Conservation (phyloP, 2,888 invertebrate species). For the Seira ritae region DNA sequence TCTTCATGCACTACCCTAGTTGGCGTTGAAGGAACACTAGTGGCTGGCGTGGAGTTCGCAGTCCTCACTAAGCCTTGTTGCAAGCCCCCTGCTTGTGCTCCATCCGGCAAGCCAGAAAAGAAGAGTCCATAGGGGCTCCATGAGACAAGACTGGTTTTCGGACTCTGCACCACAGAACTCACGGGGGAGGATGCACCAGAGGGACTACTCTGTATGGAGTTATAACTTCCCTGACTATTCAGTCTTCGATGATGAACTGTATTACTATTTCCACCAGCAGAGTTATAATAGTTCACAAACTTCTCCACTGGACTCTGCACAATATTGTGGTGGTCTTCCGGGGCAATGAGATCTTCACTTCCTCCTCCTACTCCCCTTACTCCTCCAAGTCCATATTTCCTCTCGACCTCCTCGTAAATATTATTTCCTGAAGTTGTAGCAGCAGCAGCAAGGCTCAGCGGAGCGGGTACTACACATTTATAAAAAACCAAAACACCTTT, state of each 20-base stretch:
- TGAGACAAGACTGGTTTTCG: conserved; percentile 51
- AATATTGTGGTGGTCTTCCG: conserved; percentile 22
- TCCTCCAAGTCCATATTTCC: conserved; percentile 36
- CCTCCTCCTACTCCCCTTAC: conserved; percentile 36
- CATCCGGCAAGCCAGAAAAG: conserved; percentile 51
- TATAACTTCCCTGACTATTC: conserved; percentile 42
- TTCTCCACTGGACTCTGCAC: conserved; percentile 45
- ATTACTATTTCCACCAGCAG: not conserved
- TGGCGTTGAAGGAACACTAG: conserved; percentile 53
- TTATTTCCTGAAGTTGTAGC: not conserved
- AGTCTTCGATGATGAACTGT: conserved; percentile 45
- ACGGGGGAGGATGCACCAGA: conserved; percentile 49
- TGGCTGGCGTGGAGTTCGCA: conserved; percentile 38
- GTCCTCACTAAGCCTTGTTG: not conserved
- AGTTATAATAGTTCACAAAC: conserved; percentile 53
- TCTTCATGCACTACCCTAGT: conserved; percentile 41
- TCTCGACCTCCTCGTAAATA: not conserved
- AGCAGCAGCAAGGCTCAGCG: conserved; percentile 29
- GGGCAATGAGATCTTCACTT: conserved; percentile 58
- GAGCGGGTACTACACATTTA: conserved; percentile 43
- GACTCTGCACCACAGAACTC: conserved; percentile 49
- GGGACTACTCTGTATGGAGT: conserved; percentile 30
- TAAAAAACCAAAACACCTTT: not conserved
- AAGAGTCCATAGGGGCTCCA: conserved; percentile 63
- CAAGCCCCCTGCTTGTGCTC: conserved; percentile 17